Percentiles rank a stretch among this genome's conserved stretches.
Conservation (phyloP, 2,888 invertebrate genomes). For the Cybosia mesomella region DNA sequence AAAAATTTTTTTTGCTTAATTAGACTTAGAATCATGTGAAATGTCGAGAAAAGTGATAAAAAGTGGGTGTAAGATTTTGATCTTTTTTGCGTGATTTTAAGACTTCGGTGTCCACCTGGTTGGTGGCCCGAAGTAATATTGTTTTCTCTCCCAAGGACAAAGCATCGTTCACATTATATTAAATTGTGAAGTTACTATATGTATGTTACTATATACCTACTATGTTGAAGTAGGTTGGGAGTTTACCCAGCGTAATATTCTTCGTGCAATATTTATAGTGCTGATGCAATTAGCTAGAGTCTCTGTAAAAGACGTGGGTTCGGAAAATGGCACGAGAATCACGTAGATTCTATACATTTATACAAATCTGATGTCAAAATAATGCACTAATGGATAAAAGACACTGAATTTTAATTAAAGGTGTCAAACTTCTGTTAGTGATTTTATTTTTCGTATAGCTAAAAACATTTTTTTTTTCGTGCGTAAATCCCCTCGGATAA, state of each 20-base stretch:
- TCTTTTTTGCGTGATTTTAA: too few species aligned
- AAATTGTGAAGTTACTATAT: not conserved
- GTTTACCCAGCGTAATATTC: not conserved
- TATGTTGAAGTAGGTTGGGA: not conserved
- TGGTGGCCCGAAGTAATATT: not conserved
- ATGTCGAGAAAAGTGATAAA: too few species aligned
- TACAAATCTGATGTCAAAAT: not conserved
- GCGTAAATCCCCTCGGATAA: too few species aligned
- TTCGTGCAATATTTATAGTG: not conserved
- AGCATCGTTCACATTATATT: not conserved
- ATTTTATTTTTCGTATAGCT: too few species aligned
- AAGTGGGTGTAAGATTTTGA: too few species aligned
- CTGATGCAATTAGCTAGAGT: not conserved
- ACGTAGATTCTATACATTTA: not conserved
- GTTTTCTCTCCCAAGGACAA: not conserved
- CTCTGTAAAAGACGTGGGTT: not conserved
- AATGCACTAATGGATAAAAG: not conserved
- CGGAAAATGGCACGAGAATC: not conserved
- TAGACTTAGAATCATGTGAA: too few species aligned
- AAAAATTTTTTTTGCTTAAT: too few species aligned
- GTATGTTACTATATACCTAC: too few species aligned
- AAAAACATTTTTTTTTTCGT: too few species aligned
- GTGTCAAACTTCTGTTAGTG: too few species aligned
- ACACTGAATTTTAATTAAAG: conserved; percentile 2
- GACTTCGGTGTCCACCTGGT: too few species aligned